Conservation (phyloP, 2,888 invertebrate species). For the Serripes groenlandicus region DNA sequence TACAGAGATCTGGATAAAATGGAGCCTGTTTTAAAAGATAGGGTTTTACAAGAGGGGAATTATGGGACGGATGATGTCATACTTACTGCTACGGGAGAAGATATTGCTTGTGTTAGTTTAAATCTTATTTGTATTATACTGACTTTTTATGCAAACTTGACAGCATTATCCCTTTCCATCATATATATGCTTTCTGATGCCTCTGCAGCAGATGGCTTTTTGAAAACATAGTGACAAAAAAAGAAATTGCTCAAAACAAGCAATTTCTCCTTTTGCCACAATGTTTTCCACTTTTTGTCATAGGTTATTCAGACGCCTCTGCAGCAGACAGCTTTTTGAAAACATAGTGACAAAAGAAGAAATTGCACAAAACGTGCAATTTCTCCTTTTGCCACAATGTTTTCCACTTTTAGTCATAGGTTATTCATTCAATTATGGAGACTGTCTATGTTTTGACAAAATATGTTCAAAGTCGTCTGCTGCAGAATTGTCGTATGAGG, state of each 20-base stretch:
- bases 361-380: too few species aligned
- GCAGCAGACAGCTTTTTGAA: too few species aligned
- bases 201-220: background rate
- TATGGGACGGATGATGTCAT: constrained; percentile 19
- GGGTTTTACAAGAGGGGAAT: background rate
- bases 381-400: too few species aligned
- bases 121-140: background rate
- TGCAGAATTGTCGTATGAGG: too few species aligned
- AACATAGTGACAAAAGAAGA: too few species aligned
- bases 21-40: background rate
- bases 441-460: too few species aligned
- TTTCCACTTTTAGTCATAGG: too few species aligned
- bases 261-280: background rate
- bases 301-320: too few species aligned
- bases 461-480: too few species aligned
- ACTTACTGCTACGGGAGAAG: background rate
- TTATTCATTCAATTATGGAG: too few species aligned
- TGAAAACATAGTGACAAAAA: background rate
- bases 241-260: background rate
- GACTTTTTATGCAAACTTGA: too few species aligned
- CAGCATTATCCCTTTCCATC: background rate
- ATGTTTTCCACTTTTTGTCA: too few species aligned
- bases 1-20: background rate
- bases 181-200: background rate
- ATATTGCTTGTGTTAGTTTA: background rate